phyloP scores from a whole-genome alignment of 2,113 vertebrate species.

The Pandion haliaetus region DNA sequence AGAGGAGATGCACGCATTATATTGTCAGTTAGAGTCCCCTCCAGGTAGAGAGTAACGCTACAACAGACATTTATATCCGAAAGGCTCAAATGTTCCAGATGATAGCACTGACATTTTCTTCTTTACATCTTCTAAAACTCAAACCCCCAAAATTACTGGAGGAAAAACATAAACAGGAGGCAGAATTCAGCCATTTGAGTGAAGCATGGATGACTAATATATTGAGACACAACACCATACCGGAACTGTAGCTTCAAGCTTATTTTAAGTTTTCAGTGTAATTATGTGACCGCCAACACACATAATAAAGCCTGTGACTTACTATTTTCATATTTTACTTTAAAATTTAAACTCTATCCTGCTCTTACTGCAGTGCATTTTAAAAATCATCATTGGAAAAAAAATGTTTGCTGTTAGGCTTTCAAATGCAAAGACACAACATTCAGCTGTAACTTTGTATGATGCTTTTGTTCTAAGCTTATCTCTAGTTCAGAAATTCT shows the following conservation, averaged over 20 bases:
- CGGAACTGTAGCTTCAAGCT: not conserved
- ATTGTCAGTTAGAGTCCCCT: not conserved
- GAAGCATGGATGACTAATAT: not conserved
- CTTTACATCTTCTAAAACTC: not conserved
- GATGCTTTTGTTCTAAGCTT: not conserved
- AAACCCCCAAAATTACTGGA: not conserved
- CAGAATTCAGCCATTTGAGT: not conserved
- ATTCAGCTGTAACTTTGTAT: not conserved
- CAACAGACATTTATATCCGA: not conserved
- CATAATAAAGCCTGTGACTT: not conserved
- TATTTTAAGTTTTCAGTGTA: not conserved
- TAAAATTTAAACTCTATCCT: not conserved
- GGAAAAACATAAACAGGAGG: not conserved
- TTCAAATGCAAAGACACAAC: not conserved
- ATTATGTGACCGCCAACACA: not conserved
- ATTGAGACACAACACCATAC: not conserved
- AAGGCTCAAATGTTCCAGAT: not conserved
- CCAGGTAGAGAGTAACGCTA: not conserved
- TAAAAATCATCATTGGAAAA: not conserved
- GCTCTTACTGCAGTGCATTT: not conserved
- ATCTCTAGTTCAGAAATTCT: not conserved
- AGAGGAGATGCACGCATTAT: not conserved
- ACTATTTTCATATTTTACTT: not conserved
- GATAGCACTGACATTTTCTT: not conserved
- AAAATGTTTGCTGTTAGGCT: not conserved